Evolutionary conservation across 2,797 vertebrate genomes (phyloP).

Genomic region (Malacoraja senta): DNA sequence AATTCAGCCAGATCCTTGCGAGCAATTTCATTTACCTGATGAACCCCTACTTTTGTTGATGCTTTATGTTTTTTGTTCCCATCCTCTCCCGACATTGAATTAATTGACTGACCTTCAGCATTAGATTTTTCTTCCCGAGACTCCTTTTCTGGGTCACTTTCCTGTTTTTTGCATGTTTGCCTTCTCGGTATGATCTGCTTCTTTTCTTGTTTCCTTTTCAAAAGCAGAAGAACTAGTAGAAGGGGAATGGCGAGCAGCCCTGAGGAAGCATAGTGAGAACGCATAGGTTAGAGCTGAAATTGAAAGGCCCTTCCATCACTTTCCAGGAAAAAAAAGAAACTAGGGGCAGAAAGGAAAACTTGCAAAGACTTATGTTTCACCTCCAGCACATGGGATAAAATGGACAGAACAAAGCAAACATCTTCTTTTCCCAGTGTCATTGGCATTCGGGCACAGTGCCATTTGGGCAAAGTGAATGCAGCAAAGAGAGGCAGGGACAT

Average conservation of each 20-base stretch:
- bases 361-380: neutral
- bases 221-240: slow-evolving; percentile 46
- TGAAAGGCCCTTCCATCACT: neutral
- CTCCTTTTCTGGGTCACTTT: neutral
- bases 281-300: neutral
- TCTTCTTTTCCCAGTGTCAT: neutral
- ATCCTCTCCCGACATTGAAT: neutral
- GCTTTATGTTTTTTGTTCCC: neutral
- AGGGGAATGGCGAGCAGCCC: slow-evolving; percentile 50
- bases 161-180: slow-evolving; percentile 28
- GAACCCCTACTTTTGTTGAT: neutral
- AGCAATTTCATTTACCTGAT: neutral
- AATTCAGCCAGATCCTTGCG: neutral
- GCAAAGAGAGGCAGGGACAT: neutral
- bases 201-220: slow-evolving; percentile 49
- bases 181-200: slow-evolving; percentile 48
- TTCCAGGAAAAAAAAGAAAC: neutral
- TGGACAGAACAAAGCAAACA: neutral
- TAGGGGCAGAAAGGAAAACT: neutral
- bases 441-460: neutral
- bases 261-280: slow-evolving; percentile 41
- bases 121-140: neutral
- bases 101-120: no score
- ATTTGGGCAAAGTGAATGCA: neutral
- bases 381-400: neutral